A percentile compares a stretch with the other conserved stretches of the same genome.
Conservation (phyloP, 2,888 invertebrate genomes). For the Archips crataeganus region DNA sequence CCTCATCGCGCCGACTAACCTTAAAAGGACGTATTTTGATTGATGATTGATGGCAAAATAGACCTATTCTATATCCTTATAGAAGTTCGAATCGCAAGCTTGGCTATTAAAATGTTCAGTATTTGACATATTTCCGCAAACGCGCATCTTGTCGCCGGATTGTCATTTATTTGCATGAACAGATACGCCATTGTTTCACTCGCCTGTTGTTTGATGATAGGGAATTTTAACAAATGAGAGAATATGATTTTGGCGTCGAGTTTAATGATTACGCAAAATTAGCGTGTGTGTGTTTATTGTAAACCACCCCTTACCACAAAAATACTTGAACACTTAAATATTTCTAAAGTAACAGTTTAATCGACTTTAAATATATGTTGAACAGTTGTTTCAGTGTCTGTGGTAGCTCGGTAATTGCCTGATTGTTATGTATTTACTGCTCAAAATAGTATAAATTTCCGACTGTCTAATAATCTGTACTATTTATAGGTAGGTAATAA, state of each 20-base stretch:
- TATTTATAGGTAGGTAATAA: too few species aligned
- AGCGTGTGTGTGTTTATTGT: neutral
- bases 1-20: neutral
- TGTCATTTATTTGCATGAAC: constrained; percentile 31
- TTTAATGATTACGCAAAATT: constrained; percentile 2
- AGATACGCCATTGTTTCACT: constrained; percentile 27
- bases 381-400: too few species aligned
- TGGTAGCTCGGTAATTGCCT: too few species aligned
- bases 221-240: constrained; percentile 11
- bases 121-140: constrained; percentile 1
- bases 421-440: too few species aligned
- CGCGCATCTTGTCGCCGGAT: constrained; percentile 17
- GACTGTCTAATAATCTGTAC: too few species aligned
- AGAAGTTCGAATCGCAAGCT: neutral
- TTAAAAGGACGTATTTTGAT: constrained; percentile 9
- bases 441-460: too few species aligned
- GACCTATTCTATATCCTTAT: neutral
- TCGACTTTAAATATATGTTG: too few species aligned
- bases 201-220: constrained; percentile 30
- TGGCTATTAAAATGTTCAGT: neutral
- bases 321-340: too few species aligned
- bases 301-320: too few species aligned
- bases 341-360: too few species aligned
- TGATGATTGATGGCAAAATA: neutral
- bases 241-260: constrained; percentile 9